phyloP scores from a whole-genome alignment of 2,888 invertebrate genomes.

The Euphydryas editha region DNA sequence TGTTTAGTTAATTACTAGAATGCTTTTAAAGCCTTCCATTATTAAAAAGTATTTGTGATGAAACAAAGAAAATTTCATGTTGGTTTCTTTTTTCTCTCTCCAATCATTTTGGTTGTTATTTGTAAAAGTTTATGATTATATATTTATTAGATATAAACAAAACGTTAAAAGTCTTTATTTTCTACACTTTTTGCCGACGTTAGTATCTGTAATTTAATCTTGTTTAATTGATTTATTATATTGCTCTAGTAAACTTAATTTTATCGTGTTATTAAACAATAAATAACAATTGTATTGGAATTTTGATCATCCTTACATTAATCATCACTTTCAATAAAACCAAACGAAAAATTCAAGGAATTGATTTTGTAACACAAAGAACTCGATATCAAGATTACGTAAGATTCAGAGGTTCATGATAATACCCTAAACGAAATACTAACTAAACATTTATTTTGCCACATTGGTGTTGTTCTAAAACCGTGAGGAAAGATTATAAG shows the following conservation, averaged over 20 bases:
- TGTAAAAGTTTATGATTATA: neutral
- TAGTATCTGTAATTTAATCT: neutral
- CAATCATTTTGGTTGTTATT: neutral
- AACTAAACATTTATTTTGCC: neutral
- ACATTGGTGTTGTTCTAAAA: neutral
- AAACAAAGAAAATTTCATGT: constrained; percentile 4
- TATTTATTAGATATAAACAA: neutral
- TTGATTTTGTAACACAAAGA: constrained; percentile 40
- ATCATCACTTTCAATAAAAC: neutral
- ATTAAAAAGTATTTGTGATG: neutral
- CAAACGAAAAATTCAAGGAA: constrained; percentile 31
- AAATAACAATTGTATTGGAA: neutral
- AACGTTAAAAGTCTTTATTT: constrained; percentile 13
- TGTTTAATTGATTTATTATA: neutral
- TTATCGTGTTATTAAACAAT: constrained; percentile 1
- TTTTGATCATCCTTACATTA: too few species aligned
- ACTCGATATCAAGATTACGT: constrained; percentile 39
- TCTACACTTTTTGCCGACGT: neutral
- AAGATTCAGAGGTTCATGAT: constrained; percentile 32
- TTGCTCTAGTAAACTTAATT: neutral
- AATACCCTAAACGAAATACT: constrained; percentile 17
- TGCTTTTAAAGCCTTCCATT: neutral
- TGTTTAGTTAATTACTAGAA: neutral
- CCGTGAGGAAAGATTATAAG: neutral
- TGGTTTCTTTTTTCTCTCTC: neutral